Evolutionary conservation across 2,888 invertebrate species (phyloP), one percentile per base, ranked within the genome.

Genomic region (Carterocephalus palaemon): DNA sequence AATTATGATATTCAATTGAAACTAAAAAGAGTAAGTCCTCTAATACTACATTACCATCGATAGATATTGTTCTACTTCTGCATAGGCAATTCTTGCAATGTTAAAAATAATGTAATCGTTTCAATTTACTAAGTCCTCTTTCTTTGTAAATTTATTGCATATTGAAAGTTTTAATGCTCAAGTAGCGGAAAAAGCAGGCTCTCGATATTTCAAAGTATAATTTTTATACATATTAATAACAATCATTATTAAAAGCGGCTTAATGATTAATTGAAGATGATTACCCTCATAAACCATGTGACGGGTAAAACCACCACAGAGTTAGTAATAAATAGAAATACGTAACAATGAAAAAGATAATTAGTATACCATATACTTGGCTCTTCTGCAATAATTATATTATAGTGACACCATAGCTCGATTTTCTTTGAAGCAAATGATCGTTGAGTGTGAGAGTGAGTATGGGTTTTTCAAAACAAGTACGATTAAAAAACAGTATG

Each of bases 221-320:
- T 43, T 43, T 29, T 36, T 43, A 29, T 19, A 36, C 16, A 29
- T 19, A 36, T 15, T 43, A 43, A 43, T 43, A 43, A 43, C 43
- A 43, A 36, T 43, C 36, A 43, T 43, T 43, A 43, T 36, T 43
- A 43, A 43, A 43, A 36, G 22, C 23, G n/a, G 23, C 22, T 43
- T 43, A 43, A 36, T 36, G 43, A 43, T 43, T 36, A 36, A 36
- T 29, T 43, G 43, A 29, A 36, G 43, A 22, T 43, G 36, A 36
- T 36, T 43, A 43, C 36, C 7, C 42, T 28, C 16, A 17, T 36
- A 43, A 43, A 43, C 16, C 17, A 26, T 36, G 24, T 29, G 29
- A 29, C 36, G 17, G 43, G 29, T 24, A 13, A 8, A 12, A 29
- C 1, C n/a, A n/a, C 43, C 34, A 36, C 17, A 43, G 43, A 43